Evolutionary conservation across 2,888 invertebrate genomes (phyloP).

Genomic region (Autographa gamma): DNA sequence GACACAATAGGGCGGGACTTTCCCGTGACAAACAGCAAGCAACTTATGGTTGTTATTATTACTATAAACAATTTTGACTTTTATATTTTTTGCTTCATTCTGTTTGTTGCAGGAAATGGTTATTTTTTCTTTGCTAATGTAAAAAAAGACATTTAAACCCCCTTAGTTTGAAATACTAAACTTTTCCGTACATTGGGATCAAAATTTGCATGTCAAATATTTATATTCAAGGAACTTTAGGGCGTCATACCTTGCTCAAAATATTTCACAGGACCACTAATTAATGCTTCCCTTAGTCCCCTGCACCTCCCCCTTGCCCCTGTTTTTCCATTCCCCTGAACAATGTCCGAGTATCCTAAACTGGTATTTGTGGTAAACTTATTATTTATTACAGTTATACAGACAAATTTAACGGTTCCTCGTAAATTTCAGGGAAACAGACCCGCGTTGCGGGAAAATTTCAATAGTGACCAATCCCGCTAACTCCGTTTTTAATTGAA

Average conservation of each 20-base stretch:
- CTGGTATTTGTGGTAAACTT: conserved; percentile 1
- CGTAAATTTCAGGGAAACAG: conserved; percentile 1
- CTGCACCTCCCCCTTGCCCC: not conserved
- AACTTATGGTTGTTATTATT: too few species aligned
- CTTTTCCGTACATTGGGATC: not conserved
- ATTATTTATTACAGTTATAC: conserved; percentile 9
- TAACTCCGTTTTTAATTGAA: not conserved
- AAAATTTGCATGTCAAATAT: not conserved
- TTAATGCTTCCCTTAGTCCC: conserved; percentile 5
- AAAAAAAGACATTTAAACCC: too few species aligned
- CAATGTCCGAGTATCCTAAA: conserved; percentile 9
- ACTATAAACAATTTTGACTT: not conserved
- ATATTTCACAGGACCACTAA: conserved; percentile 2
- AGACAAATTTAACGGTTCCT: conserved; percentile 1
- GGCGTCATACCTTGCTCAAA: not conserved
- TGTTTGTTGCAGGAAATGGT: too few species aligned
- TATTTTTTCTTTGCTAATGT: too few species aligned
- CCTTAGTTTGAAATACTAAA: not conserved
- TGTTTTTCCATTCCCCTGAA: conserved; percentile 6
- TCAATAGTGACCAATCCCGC: not conserved
- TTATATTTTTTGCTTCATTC: too few species aligned
- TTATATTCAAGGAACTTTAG: not conserved
- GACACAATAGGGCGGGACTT: conserved; percentile 1
- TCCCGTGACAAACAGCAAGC: not conserved
- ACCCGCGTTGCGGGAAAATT: conserved; percentile 2